A percentile compares a stretch with the other conserved stretches of the same genome.
These are phyloP conservation scores for Zhuqinia jingwanae DNA, from an alignment of 2,888 invertebrate genomes.

Conservation along the genomic window DNA sequence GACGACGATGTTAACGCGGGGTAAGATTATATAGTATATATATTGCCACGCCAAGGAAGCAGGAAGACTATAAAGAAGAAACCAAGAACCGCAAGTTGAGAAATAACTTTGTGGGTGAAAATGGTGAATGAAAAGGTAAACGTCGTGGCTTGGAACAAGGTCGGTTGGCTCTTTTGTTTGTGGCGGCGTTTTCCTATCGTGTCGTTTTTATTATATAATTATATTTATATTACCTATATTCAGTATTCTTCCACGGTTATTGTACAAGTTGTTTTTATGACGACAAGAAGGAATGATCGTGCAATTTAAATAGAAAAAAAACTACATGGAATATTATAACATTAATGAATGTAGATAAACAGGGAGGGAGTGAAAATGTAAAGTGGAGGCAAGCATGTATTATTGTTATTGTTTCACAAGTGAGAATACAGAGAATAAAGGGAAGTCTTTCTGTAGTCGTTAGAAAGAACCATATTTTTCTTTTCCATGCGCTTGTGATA, in stretches of 20 bases:
- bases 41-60: slow-evolving; percentile 3
- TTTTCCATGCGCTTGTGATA: no score
- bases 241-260: not conserved
- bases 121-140: slow-evolving; percentile 25
- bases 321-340: slow-evolving; percentile 22
- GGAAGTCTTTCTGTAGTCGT: not conserved
- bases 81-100: slow-evolving; percentile 33
- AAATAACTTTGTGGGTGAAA: slow-evolving; percentile 42
- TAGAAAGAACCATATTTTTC: not conserved
- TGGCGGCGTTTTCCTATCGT: not conserved
- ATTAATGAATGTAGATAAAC: slow-evolving; percentile 15
- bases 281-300: slow-evolving; percentile 2
- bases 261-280: not conserved
- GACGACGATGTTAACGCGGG: not conserved
- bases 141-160: not conserved
- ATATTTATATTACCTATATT: not conserved
- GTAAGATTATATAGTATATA: not conserved
- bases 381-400: no score
- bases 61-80: slow-evolving; percentile 8
- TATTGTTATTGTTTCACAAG: not conserved
- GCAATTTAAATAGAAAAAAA: no score
- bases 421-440: not conserved
- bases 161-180: not conserved
- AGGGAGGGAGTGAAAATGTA: not conserved
- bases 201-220: not conserved